A percentile compares a stretch with the other conserved stretches of the same genome.
These are phyloP conservation scores for Rhyzopertha dominica DNA, from an alignment of 1,140 invertebrate genomes.

Conservation along the genomic window DNA sequence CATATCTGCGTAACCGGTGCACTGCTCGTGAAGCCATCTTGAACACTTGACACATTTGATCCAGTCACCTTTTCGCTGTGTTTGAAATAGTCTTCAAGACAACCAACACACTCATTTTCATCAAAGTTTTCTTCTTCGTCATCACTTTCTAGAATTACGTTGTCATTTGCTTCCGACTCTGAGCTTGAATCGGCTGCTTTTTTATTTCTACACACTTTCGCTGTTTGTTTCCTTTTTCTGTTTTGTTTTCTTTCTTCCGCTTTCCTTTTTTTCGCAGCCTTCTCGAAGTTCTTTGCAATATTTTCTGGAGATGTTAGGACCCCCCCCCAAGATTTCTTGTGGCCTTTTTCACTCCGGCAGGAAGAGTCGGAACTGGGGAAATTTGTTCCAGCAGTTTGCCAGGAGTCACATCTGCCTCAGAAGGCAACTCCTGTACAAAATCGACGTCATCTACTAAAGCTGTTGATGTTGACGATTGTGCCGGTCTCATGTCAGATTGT, in stretches of 20 bases:
- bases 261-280: not conserved
- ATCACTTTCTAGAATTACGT: not conserved
- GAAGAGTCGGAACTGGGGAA: not conserved
- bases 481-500: no score
- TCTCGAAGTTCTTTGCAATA: conserved; percentile 4
- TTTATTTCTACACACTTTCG: no score
- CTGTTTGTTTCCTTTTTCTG: not conserved
- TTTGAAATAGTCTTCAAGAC: conserved; percentile 7
- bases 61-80: conserved; percentile 9
- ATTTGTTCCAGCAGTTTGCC: not conserved
- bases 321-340: no score
- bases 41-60: conserved; percentile 8
- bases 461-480: no score
- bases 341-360: not conserved
- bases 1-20: no score
- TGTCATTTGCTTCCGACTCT: no score
- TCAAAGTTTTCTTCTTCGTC: not conserved
- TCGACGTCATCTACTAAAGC: no score
- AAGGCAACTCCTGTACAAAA: no score
- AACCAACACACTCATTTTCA: conserved; percentile 7
- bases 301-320: not conserved
- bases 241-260: not conserved
- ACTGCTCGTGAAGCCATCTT: conserved; percentile 12
- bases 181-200: no score
- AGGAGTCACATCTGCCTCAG: not conserved